Percentiles rank a stretch among this genome's conserved stretches.
These are phyloP conservation scores for Cheilosia soror DNA, from an alignment of 2,888 invertebrate species.

Conservation along the genomic window DNA sequence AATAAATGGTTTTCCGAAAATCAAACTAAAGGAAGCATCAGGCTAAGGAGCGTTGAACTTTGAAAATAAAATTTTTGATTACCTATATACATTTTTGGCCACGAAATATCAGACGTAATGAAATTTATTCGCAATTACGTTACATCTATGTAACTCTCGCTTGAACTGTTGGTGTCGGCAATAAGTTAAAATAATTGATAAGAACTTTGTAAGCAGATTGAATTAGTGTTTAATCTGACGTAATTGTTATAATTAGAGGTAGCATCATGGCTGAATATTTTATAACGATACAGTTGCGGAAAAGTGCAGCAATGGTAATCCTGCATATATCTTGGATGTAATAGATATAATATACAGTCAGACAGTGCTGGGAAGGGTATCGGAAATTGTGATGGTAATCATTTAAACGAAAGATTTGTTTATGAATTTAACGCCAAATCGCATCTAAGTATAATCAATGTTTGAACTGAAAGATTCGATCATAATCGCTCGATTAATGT, in stretches of 20 bases:
- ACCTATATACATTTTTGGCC: background rate
- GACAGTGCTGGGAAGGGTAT: no score
- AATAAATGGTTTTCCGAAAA: background rate
- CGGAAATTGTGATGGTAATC: no score
- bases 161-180: conserved; percentile 8
- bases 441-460: no score
- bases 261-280: background rate
- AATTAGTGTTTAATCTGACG: conserved; percentile 17
- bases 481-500: no score
- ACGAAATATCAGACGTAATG: background rate
- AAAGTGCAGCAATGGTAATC: background rate
- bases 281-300: background rate
- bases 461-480: no score
- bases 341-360: no score
- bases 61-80: background rate
- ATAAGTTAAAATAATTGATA: conserved; percentile 26
- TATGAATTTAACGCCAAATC: no score
- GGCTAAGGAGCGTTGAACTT: conserved; percentile 25
- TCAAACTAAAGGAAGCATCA: background rate
- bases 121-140: conserved; percentile 17
- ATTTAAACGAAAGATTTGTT: no score
- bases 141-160: background rate
- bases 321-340: no score
- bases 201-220: conserved; percentile 36
- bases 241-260: conserved; percentile 22